Evolutionary conservation across 2,797 vertebrate species (phyloP).

Genomic region (Lagodon rhomboides): DNA sequence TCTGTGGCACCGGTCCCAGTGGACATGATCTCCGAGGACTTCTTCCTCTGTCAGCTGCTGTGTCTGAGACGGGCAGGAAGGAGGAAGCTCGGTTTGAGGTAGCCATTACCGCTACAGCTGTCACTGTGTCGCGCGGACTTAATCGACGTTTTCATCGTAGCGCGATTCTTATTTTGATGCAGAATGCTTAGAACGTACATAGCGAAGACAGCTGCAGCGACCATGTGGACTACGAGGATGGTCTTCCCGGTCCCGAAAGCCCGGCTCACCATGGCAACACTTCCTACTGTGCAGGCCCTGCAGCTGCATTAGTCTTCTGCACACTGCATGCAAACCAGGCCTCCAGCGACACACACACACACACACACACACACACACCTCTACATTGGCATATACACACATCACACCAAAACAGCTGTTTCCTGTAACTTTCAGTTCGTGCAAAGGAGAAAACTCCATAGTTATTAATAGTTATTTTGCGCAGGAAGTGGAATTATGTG

Average conservation of each 20-base stretch:
- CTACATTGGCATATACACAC: neutral
- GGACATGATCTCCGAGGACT: constrained; percentile 81
- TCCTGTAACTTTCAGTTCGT: neutral
- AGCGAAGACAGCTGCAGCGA: constrained; percentile 71
- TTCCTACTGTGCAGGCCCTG: constrained; percentile 81
- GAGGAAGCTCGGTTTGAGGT: constrained; percentile 46
- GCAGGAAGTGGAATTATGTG: neutral
- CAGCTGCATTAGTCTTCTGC: constrained; percentile 81
- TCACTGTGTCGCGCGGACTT: constrained; percentile 19
- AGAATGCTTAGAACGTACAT: constrained; percentile 39
- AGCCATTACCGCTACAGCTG: constrained; percentile 10
- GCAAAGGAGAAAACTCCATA: neutral
- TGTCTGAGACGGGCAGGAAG: constrained; percentile 47
- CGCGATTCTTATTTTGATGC: constrained; percentile 10
- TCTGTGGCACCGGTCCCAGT: constrained; percentile 71
- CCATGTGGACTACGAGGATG: constrained; percentile 65
- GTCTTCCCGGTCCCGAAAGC: constrained; percentile 75
- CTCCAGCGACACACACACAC: constrained; percentile 50
- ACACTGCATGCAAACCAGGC: constrained; percentile 77
- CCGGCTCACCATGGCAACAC: constrained; percentile 87
- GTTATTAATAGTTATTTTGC: neutral
- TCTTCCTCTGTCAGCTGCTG: constrained; percentile 66
- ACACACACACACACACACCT: constrained; percentile 26
- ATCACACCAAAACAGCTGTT: constrained; percentile 16
- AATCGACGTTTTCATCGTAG: neutral